A percentile compares a stretch with the other conserved stretches of the same genome.
Evolutionary conservation across 2,113 vertebrate genomes (phyloP).

Genomic region (Lophotis ruficrista): DNA sequence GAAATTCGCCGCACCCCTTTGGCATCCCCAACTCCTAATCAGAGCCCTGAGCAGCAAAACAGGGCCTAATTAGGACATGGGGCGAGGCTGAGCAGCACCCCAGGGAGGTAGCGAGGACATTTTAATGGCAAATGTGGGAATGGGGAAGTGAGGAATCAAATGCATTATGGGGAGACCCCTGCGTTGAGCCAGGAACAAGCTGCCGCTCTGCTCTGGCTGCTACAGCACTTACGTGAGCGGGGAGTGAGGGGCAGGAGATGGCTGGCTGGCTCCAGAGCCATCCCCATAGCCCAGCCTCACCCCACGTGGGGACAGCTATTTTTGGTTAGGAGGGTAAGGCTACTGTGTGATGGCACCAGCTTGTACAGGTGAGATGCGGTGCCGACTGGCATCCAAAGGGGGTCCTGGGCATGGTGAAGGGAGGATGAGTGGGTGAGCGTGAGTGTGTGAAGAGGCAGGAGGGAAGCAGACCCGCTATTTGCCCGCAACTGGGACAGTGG

Average conservation of each 20-base stretch:
- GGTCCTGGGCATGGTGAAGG: neutral
- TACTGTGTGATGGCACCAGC: slow-evolving; percentile 72
- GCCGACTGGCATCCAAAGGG: neutral
- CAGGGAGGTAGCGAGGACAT: neutral
- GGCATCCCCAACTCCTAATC: neutral
- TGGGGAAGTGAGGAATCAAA: neutral
- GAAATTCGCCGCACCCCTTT: neutral
- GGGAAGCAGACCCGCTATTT: slow-evolving; percentile 53
- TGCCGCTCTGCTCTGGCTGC: neutral
- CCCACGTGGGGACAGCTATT: neutral
- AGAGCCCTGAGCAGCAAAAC: neutral
- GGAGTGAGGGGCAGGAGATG: neutral
- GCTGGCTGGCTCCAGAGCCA: neutral
- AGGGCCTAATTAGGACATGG: neutral
- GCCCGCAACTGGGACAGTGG: neutral
- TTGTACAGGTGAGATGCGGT: slow-evolving; percentile 15
- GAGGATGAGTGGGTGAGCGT: neutral
- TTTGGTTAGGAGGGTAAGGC: slow-evolving; percentile 76
- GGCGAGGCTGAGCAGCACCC: neutral
- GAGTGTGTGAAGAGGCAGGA: neutral
- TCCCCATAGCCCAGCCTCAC: neutral
- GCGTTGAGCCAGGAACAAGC: neutral
- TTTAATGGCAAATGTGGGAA: neutral
- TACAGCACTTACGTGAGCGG: slow-evolving; percentile 10
- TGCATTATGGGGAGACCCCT: neutral